Base-by-base conservation (phyloP, 2,888 invertebrate species). In the Aspidapion aeneum region DNA sequence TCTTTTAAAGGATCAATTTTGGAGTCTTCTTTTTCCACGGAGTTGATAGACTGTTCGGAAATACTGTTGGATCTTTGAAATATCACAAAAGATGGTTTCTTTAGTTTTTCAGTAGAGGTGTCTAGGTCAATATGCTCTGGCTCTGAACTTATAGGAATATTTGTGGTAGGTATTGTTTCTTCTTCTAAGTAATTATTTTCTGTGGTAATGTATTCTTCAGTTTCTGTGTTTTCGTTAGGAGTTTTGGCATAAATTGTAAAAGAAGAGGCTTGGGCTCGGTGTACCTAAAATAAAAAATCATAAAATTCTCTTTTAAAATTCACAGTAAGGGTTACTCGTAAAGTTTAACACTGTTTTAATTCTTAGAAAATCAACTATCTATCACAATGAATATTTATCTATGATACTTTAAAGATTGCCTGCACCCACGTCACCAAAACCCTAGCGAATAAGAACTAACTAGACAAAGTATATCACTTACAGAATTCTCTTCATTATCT, bases 181-280 rank as follows among this genome's bases (percentile, higher is more conserved):
- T 35, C 35, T 12, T 35, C 35, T 35, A 35, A 16, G 3, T 7
- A 48, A 21, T 7, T 20, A n/a, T 57, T 57, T 35, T 57, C 22
- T 21, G 35, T 22, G 57, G 56, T 56, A 56, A 7, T 35, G 35
- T 3, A 35, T 49, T 20, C n/a, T 35, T 50, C 18, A 22, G 9
- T 57, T 57, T 35, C 21, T 21, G 21, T 2, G 18, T 35, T 19
- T 22, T 50, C 18, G 18, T 50, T 17, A n/a, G 16, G 1, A 18
- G 35, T 35, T 56, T 69, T 66, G 1, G 68, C 55, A 35, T 83
- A 77, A 69, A 85, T 82, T 0, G 88, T 86, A 72, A 87, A 84
- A 65, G 87, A 85, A 70, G 86, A 85, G 5, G 84, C 81, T 0
- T 81, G 77, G 9, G 83, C 81, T 3, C 35, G 35, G 35, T 12